These are phyloP conservation scores for Amaurobius ferox DNA, from an alignment of 2,888 invertebrate species.

Conservation along the genomic window DNA sequence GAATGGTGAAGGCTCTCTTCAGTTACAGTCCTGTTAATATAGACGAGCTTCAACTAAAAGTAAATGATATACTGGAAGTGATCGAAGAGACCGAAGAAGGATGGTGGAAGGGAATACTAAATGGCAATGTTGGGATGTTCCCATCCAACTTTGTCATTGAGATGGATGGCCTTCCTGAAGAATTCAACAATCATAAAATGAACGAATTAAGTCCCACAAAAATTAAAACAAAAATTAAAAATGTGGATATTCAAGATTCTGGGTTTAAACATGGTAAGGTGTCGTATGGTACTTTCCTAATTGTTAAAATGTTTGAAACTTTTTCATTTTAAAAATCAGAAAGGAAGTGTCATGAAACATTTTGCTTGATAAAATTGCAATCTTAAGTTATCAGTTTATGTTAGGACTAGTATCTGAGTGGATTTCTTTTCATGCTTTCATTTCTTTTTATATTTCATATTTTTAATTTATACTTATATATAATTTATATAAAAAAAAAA, in stretches of 20 bases:
- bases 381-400: too few relatives aligned
- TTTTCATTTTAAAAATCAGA: too few relatives aligned
- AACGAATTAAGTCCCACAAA: constrained; percentile 57
- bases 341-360: too few relatives aligned
- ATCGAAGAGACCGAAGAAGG: constrained; percentile 95
- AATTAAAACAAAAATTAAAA: constrained; percentile 32
- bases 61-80: constrained; percentile 93
- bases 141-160: constrained; percentile 91
- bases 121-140: constrained; percentile 90
- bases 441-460: too few relatives aligned
- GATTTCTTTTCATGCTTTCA: too few relatives aligned
- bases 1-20: constrained; percentile 88
- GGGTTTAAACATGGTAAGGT: constrained; percentile 32
- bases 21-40: constrained; percentile 95
- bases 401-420: too few relatives aligned
- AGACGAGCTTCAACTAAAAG: constrained; percentile 91
- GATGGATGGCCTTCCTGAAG: constrained; percentile 74
- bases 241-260: constrained; percentile 35
- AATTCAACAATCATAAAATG: constrained; percentile 37
- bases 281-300: neutral
- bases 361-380: too few relatives aligned
- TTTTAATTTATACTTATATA: too few relatives aligned
- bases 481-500: too few relatives aligned
- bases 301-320: too few relatives aligned
- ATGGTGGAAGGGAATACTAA: constrained; percentile 93